A percentile compares a stretch with the other conserved stretches of the same genome.
These are phyloP conservation scores for Nesoenas mayeri DNA, from an alignment of 2,113 vertebrate species.

Conservation along the genomic window DNA sequence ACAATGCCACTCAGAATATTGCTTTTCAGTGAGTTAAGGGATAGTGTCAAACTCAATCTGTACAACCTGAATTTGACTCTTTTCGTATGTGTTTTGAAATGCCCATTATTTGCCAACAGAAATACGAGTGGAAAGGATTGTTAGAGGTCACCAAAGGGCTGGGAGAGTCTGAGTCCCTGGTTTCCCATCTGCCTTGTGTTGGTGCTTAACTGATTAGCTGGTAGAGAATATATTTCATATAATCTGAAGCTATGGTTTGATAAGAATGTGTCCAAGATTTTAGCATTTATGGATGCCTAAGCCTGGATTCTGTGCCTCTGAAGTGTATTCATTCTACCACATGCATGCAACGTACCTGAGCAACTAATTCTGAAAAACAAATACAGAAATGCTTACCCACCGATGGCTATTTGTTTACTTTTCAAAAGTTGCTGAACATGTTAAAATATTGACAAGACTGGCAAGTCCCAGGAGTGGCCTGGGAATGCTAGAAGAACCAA, in stretches of 20 bases:
- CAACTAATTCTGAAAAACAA: conserved; percentile 4
- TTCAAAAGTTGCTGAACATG: neutral
- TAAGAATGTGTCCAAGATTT: neutral
- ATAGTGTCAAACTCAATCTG: neutral
- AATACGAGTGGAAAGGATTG: neutral
- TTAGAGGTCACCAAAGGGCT: neutral
- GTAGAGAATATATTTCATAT: neutral
- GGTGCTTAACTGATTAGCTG: neutral
- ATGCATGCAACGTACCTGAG: neutral
- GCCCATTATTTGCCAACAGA: neutral
- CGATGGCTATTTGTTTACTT: neutral
- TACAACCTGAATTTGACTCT: neutral
- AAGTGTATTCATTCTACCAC: neutral
- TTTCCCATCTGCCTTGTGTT: neutral
- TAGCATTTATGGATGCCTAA: neutral
- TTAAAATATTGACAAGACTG: conserved; percentile 42
- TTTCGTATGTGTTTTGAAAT: neutral
- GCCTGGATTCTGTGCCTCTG: neutral
- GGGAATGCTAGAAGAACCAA: neutral
- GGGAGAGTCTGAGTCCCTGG: neutral
- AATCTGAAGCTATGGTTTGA: neutral
- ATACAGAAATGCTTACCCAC: conserved; percentile 1
- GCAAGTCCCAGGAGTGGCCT: neutral
- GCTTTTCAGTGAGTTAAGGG: neutral
- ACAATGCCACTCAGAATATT: fast-evolving